Conservation (phyloP, 2,797 vertebrate species). For the Platyrinchus mystaceus region DNA sequence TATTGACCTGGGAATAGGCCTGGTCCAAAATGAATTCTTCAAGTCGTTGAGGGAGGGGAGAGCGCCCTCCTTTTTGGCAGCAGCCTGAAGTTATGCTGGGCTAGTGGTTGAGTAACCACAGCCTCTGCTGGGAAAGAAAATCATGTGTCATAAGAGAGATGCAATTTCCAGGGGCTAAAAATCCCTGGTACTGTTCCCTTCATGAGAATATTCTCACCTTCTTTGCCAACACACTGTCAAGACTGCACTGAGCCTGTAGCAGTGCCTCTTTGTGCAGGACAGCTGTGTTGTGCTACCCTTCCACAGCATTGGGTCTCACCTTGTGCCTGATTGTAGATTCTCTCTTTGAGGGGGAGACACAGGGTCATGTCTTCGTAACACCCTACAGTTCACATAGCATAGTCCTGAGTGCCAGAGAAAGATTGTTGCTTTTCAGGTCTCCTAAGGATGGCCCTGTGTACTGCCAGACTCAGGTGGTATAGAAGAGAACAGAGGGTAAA, state of each 20-base stretch:
- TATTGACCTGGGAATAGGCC: not conserved
- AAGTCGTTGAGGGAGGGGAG: not conserved
- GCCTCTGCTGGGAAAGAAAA: not conserved
- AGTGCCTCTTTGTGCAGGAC: not conserved
- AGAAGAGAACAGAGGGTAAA: not conserved
- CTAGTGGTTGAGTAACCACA: not conserved
- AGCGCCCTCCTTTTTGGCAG: not conserved
- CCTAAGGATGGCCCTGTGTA: not conserved
- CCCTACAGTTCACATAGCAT: too few species aligned
- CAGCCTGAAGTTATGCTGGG: not conserved
- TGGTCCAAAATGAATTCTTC: not conserved
- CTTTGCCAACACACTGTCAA: not conserved
- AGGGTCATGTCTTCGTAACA: not conserved
- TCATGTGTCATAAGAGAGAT: not conserved
- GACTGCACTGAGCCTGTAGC: not conserved
- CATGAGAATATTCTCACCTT: not conserved
- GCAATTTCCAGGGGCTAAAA: not conserved
- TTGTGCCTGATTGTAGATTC: not conserved
- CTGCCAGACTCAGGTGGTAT: accelerated
- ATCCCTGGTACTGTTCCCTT: not conserved
- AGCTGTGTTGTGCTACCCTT: not conserved
- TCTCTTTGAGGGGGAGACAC: not conserved
- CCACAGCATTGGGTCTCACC: not conserved
- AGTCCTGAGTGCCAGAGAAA: not conserved
- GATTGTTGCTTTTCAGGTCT: not conserved